Base-by-base conservation (phyloP, 2,113 vertebrate genomes). In the Rutilus rutilus region DNA sequence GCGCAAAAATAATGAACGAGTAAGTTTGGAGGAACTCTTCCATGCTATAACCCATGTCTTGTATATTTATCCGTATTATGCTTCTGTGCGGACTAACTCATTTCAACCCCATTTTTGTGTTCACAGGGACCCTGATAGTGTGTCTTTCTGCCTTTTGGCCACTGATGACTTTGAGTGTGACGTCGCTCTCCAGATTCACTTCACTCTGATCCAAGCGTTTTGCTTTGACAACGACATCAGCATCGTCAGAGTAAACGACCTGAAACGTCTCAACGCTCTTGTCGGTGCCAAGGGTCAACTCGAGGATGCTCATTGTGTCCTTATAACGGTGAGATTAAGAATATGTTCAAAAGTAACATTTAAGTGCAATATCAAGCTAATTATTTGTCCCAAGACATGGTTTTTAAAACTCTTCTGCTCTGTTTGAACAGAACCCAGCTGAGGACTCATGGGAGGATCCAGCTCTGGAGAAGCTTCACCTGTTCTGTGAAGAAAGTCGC, bases 1-100 rank as follows among this genome's bases (percentile, higher is more conserved):
- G 97, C 19, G 98, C 98, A 67, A 97, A 98, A 91, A 95, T 98
- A 57, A 96, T 99, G 96, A 99, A 97, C 78, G 94, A 97, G 97
- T 99, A 91, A 97, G 97, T 97, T 89, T 39, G 11, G 14, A 30
- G 11, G 30, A 50, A 59, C 8, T 36, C 75, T 15, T 14, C 33
- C 33, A 15, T 42, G 21, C 2, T 2, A 59, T 39, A 59, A 23
- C 21, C 30, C 19, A 59, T 59, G 50, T 47, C 2, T 2, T n/a
- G 25, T 39, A 14, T 17, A 62, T 45, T 45, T 17, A 60, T 62
- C 23, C 62, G 54, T 86, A 25, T 5, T 14, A 4, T 60, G 6
- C 1, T 50, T 8, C 25, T 64, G 52, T 47, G 25, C 27, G 6
- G 23, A 82, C 71, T 30, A 69, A 81, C 60, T 57, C 2, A 73